Conservation (phyloP, 2,113 vertebrate species). For the Arothron firmamentum region DNA sequence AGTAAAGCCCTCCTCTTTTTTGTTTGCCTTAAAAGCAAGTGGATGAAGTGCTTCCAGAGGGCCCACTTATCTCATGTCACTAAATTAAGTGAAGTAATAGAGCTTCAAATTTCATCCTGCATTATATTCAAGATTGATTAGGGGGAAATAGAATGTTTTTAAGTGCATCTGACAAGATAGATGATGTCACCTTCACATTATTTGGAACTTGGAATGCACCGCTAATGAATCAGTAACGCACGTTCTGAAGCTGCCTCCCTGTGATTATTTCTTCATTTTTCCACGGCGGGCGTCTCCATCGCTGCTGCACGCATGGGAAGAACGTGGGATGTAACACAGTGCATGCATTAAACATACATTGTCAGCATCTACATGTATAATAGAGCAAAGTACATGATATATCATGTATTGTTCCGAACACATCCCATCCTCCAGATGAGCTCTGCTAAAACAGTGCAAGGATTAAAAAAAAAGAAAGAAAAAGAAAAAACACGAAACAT, state of each 20-base stretch:
- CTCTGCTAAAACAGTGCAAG: not conserved
- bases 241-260: not conserved
- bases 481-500: not conserved
- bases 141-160: not conserved
- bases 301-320: too few relatives aligned
- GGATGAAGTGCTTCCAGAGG: not conserved
- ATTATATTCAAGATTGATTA: not conserved
- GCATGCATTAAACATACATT: not conserved
- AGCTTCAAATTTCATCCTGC: not conserved
- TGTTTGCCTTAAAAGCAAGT: not conserved
- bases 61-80: not conserved
- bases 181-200: conserved; percentile 3
- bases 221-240: not conserved
- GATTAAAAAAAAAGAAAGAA: too few relatives aligned
- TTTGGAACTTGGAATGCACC: not conserved
- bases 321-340: not conserved
- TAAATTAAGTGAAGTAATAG: not conserved
- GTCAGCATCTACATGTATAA: not conserved
- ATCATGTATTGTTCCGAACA: not conserved
- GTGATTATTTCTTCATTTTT: not conserved
- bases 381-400: not conserved
- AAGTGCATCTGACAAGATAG: not conserved
- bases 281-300: too few relatives aligned
- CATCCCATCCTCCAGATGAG: not conserved
- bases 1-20: not conserved